Percentiles rank a stretch among this genome's conserved stretches.
These are phyloP conservation scores for Polypterus senegalus DNA, from an alignment of 2,113 vertebrate genomes.

Conservation along the genomic window DNA sequence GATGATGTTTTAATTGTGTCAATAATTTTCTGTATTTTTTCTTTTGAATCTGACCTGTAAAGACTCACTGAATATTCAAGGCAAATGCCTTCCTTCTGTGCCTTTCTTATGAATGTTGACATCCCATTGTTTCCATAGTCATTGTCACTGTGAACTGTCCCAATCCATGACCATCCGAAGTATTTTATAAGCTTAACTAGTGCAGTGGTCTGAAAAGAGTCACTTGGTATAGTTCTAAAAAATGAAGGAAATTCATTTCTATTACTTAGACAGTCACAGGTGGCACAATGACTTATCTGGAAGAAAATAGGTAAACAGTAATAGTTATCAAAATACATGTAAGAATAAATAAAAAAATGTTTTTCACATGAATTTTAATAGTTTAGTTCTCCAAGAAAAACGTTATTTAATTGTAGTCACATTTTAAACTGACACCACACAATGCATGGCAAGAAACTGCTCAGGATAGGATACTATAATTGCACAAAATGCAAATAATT, in stretches of 20 bases:
- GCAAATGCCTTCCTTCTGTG: conserved; percentile 42
- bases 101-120: conserved; percentile 40
- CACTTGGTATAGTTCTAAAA: conserved; percentile 54
- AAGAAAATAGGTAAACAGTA: too few relatives aligned
- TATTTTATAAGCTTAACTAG: conserved; percentile 44
- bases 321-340: too few relatives aligned
- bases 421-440: too few relatives aligned
- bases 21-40: conserved; percentile 42
- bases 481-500: too few relatives aligned
- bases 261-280: conserved; percentile 48
- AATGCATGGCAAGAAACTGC: too few relatives aligned
- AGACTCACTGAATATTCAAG: conserved; percentile 48
- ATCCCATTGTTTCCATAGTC: conserved; percentile 49
- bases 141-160: conserved; percentile 47
- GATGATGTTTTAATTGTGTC: conserved; percentile 42
- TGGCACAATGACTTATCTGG: conserved; percentile 56
- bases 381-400: too few relatives aligned
- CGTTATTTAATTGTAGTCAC: too few relatives aligned
- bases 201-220: conserved; percentile 52
- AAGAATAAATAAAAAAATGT: too few relatives aligned
- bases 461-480: too few relatives aligned
- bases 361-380: too few relatives aligned
- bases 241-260: conserved; percentile 50
- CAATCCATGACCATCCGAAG: conserved; percentile 60
- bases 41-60: conserved; percentile 33